A percentile compares a stretch with the other conserved stretches of the same genome.
Conservation (phyloP, 2,113 vertebrate species). For the Rafetus swinhoei region DNA sequence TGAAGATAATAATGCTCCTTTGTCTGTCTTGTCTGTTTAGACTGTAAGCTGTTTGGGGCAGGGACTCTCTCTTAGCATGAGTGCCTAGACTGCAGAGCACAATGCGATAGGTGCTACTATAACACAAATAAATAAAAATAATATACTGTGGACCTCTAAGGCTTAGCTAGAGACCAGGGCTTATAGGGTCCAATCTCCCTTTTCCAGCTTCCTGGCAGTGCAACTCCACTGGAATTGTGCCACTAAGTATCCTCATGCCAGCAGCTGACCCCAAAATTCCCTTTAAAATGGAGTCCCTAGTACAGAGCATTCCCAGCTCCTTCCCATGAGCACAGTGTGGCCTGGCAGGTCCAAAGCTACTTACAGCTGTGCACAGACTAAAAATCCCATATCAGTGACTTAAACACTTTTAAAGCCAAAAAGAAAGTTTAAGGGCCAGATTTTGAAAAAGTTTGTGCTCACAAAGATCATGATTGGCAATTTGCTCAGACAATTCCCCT, state of each 20-base stretch:
- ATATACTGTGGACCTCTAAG: neutral
- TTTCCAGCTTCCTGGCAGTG: neutral
- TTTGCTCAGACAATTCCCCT: conserved; percentile 74
- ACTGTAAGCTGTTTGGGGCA: neutral
- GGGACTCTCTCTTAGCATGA: neutral
- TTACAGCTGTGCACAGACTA: conserved; percentile 65
- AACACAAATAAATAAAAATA: conserved; percentile 40
- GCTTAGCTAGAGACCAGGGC: conserved; percentile 20
- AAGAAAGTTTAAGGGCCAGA: conserved; percentile 71
- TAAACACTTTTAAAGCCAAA: conserved; percentile 66
- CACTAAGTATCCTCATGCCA: neutral
- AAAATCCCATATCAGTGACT: conserved; percentile 69
- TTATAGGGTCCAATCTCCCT: neutral
- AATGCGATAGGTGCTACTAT: neutral
- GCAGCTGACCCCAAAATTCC: neutral
- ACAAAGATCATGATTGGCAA: conserved; percentile 64
- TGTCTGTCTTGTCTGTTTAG: neutral
- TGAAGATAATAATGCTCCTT: neutral
- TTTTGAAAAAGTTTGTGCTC: conserved; percentile 62
- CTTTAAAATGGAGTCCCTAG: neutral
- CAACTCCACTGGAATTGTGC: neutral
- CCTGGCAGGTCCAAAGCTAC: conserved; percentile 59
- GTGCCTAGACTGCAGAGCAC: neutral
- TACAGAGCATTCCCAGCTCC: conserved; percentile 19
- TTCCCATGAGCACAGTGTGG: conserved; percentile 39